These are phyloP conservation scores for Enteromius anoplus DNA, from an alignment of 2,797 vertebrate genomes.

Conservation along the genomic window DNA sequence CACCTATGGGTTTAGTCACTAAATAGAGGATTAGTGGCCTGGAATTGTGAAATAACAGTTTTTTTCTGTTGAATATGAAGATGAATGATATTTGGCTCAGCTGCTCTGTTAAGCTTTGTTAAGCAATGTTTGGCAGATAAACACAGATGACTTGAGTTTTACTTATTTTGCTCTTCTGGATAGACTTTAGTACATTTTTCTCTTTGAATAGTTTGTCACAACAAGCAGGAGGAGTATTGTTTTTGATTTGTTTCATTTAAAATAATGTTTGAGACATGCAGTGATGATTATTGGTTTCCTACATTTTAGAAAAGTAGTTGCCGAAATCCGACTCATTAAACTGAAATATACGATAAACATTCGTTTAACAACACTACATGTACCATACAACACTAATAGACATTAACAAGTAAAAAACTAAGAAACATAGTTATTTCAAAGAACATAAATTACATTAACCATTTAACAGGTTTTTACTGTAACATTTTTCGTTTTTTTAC, in stretches of 20 bases:
- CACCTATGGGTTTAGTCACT: background rate
- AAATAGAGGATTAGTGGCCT: background rate
- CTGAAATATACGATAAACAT: too few relatives aligned
- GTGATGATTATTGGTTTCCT: background rate
- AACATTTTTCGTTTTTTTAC: too few relatives aligned
- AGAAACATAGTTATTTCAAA: too few relatives aligned
- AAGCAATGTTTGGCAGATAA: conserved; percentile 24
- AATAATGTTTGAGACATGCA: background rate
- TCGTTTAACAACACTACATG: too few relatives aligned
- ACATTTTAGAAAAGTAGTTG: too few relatives aligned
- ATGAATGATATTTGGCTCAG: conserved; percentile 13
- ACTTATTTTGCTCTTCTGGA: background rate
- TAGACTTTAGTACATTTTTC: background rate
- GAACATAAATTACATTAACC: too few relatives aligned
- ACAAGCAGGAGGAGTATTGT: background rate
- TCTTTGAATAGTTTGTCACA: background rate
- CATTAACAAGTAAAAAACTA: too few relatives aligned
- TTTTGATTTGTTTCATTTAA: background rate
- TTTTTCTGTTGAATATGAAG: background rate
- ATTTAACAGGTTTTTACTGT: too few relatives aligned
- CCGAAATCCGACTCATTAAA: too few relatives aligned
- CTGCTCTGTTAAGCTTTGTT: conserved; percentile 21
- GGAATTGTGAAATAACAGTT: background rate
- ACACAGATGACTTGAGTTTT: background rate
- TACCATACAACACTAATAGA: too few relatives aligned